Percentiles rank a stretch among this genome's conserved stretches.
These are phyloP conservation scores for Xestia rhomboidea DNA, from an alignment of 2,888 invertebrate genomes.

Conservation along the genomic window DNA sequence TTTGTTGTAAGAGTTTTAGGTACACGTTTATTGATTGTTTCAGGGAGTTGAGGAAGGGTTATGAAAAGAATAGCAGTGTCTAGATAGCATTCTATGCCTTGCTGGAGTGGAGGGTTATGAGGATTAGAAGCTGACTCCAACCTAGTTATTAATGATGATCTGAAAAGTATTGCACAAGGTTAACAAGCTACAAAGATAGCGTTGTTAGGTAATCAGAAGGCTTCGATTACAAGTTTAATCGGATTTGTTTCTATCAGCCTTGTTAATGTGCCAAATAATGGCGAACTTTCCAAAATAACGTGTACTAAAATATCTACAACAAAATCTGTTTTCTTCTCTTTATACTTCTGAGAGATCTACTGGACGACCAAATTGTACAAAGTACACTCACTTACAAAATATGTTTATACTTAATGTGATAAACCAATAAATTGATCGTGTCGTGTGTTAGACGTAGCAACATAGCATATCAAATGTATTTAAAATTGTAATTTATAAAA, in stretches of 20 bases:
- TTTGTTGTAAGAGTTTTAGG: constrained; percentile 43
- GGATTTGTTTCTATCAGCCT: neutral
- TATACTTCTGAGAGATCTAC: constrained; percentile 71
- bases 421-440: constrained; percentile 68
- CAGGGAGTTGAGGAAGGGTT: neutral
- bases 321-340: constrained; percentile 56
- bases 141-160: neutral
- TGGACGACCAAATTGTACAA: constrained; percentile 79
- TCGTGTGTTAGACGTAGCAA: constrained; percentile 72
- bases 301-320: constrained; percentile 62
- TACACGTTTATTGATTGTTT: constrained; percentile 44
- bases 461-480: constrained; percentile 80
- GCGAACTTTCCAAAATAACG: constrained; percentile 26
- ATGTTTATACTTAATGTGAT: constrained; percentile 73
- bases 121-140: neutral
- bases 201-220: neutral
- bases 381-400: constrained; percentile 58
- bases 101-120: neutral
- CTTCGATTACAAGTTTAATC: neutral
- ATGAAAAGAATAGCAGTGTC: neutral
- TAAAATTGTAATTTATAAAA: constrained; percentile 64
- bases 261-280: constrained; percentile 7
- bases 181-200: neutral
- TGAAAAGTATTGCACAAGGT: neutral
- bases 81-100: no score